phyloP scores from a whole-genome alignment of 2,888 invertebrate genomes.

The Mylabris sibirica region DNA sequence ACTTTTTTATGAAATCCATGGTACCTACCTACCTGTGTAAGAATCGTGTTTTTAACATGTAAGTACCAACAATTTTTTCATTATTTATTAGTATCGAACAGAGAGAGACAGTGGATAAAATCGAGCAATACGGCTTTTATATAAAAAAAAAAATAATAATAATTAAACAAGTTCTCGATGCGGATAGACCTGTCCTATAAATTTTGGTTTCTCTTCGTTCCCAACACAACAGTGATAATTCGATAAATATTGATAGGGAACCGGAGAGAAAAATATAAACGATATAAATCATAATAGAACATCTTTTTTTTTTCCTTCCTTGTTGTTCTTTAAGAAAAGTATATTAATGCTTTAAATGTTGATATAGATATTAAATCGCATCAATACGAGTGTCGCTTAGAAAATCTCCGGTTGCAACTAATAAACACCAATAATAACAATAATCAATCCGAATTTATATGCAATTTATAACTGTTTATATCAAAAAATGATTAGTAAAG shows the following conservation, averaged over 20 bases:
- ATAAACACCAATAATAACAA: slow-evolving; percentile 60
- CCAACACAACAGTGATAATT: neutral
- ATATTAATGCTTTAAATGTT: neutral
- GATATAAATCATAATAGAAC: neutral
- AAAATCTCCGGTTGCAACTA: slow-evolving; percentile 58
- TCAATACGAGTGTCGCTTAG: slow-evolving; percentile 40
- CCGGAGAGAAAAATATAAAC: neutral
- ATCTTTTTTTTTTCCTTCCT: neutral
- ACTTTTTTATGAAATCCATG: too few relatives aligned
- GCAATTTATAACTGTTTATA: slow-evolving; percentile 60
- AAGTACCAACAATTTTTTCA: too few relatives aligned
- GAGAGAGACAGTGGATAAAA: neutral
- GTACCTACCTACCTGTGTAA: neutral
- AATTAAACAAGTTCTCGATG: neutral
- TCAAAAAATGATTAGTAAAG: slow-evolving; percentile 59
- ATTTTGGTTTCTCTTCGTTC: neutral
- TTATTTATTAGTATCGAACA: neutral
- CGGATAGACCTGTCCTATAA: slow-evolving; percentile 8
- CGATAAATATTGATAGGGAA: slow-evolving; percentile 1
- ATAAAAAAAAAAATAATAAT: neutral
- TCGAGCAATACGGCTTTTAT: neutral
- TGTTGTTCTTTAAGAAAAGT: neutral
- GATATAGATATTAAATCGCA: slow-evolving; percentile 21
- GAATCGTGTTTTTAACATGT: neutral
- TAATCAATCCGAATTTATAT: slow-evolving; percentile 60